These are phyloP conservation scores for Lycodopsis pacificus DNA, from an alignment of 2,797 vertebrate genomes.

Conservation along the genomic window DNA sequence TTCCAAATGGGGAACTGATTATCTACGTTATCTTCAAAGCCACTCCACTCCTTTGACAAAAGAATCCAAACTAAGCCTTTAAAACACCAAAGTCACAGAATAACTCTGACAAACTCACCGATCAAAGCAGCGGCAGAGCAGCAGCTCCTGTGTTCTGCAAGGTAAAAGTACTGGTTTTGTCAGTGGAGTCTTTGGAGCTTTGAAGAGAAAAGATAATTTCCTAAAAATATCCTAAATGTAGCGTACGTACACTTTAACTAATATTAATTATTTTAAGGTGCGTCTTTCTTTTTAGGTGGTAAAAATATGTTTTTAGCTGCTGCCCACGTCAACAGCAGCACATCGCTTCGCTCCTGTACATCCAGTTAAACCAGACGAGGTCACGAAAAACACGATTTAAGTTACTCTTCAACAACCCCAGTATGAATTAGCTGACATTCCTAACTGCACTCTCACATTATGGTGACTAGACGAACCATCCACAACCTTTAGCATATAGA, in stretches of 20 bases:
- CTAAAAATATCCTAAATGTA: neutral
- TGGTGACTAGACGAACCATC: constrained; percentile 12
- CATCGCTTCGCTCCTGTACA: neutral
- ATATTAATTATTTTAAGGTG: neutral
- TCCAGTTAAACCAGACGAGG: neutral
- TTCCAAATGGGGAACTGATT: neutral
- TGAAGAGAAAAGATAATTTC: neutral
- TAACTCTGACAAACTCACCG: neutral
- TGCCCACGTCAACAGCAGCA: no score
- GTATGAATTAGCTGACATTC: constrained; percentile 19
- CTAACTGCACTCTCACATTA: constrained; percentile 33
- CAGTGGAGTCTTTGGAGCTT: neutral
- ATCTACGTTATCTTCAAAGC: neutral
- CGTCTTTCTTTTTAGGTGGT: neutral
- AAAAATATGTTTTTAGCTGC: neutral
- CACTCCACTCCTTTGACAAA: neutral
- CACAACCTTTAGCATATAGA: constrained; percentile 45
- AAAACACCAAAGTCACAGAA: neutral
- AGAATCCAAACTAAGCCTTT: neutral
- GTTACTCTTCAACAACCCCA: neutral
- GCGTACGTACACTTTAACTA: neutral
- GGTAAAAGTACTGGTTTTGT: neutral
- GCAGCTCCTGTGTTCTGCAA: neutral
- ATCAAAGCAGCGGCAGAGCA: neutral
- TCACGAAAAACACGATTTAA: neutral